phyloP scores from a whole-genome alignment of 2,888 invertebrate species.

The Anoplius nigerrimus region DNA sequence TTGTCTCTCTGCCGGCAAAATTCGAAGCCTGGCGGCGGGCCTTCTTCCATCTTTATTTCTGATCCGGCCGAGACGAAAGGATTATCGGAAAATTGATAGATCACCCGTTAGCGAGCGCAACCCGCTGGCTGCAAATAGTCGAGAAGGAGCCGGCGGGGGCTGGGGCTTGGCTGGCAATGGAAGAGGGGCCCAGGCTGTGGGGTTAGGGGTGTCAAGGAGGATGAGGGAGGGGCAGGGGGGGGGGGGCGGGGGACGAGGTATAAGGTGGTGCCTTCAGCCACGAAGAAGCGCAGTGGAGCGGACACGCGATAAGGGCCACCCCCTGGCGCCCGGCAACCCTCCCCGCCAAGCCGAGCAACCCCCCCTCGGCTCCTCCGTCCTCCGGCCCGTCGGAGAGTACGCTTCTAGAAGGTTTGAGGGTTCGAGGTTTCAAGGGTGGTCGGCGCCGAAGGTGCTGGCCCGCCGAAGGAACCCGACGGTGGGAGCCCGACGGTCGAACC shows the following conservation, averaged over 20 bases:
- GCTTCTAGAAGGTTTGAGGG: constrained; percentile 10
- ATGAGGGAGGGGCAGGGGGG: constrained; percentile 32
- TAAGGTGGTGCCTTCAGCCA: constrained; percentile 64
- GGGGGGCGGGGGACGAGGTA: constrained; percentile 50
- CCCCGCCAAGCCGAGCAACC: too few relatives aligned
- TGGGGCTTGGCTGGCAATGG: constrained; percentile 2
- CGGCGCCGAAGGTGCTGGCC: constrained; percentile 17
- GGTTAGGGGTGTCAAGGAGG: constrained; percentile 24
- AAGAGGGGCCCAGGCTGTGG: constrained; percentile 17
- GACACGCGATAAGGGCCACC: constrained; percentile 71
- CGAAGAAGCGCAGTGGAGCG: constrained; percentile 70
- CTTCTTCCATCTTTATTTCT: constrained; percentile 35
- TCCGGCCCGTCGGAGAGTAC: constrained; percentile 5
- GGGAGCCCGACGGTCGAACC: too few relatives aligned
- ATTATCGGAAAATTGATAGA: constrained; percentile 55
- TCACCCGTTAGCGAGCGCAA: constrained; percentile 59
- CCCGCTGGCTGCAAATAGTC: constrained; percentile 55
- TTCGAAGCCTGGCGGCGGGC: not conserved
- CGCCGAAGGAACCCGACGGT: not conserved
- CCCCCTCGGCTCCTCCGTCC: too few relatives aligned
- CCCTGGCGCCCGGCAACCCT: constrained; percentile 39
- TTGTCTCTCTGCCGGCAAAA: too few relatives aligned
- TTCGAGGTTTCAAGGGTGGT: constrained; percentile 29
- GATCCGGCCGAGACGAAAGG: constrained; percentile 42
- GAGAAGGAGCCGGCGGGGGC: constrained; percentile 37